These are phyloP conservation scores for Periophthalmus magnuspinnatus DNA, from an alignment of 2,797 vertebrate genomes.

Conservation along the genomic window DNA sequence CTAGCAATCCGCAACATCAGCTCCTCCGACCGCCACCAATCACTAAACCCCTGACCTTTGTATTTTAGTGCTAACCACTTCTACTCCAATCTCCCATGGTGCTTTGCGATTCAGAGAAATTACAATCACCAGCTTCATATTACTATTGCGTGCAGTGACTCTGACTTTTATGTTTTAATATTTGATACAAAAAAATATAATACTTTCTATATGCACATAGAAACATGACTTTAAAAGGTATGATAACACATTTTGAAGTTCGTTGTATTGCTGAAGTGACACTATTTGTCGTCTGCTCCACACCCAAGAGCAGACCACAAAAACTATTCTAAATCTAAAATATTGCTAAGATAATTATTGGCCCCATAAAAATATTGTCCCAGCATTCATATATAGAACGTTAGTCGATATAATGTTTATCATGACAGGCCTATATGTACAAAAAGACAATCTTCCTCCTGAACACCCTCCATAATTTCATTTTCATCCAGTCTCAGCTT, in stretches of 20 bases:
- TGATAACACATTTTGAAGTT: too few species aligned
- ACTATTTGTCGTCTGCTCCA: too few species aligned
- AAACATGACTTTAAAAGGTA: not conserved
- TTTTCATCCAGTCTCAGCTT: not conserved
- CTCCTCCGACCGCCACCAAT: too few species aligned
- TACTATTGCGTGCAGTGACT: not conserved
- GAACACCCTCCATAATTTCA: not conserved
- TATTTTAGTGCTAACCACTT: not conserved
- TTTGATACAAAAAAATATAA: not conserved
- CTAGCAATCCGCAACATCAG: too few species aligned
- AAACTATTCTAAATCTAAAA: too few species aligned
- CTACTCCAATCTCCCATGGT: constrained; percentile 9
- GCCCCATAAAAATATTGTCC: too few species aligned
- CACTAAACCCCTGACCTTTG: not conserved
- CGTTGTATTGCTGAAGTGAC: too few species aligned
- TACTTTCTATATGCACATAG: not conserved
- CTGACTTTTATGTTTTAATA: not conserved
- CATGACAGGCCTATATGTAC: constrained; percentile 3
- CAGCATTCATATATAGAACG: too few species aligned
- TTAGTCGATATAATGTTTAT: too few species aligned
- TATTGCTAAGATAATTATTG: too few species aligned
- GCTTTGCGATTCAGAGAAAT: constrained; percentile 15
- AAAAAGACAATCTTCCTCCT: not conserved
- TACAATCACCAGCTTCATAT: not conserved
- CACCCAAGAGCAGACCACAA: too few species aligned